Evolutionary conservation across 2,797 vertebrate species (phyloP).

Genomic region (Mus minutoides): DNA sequence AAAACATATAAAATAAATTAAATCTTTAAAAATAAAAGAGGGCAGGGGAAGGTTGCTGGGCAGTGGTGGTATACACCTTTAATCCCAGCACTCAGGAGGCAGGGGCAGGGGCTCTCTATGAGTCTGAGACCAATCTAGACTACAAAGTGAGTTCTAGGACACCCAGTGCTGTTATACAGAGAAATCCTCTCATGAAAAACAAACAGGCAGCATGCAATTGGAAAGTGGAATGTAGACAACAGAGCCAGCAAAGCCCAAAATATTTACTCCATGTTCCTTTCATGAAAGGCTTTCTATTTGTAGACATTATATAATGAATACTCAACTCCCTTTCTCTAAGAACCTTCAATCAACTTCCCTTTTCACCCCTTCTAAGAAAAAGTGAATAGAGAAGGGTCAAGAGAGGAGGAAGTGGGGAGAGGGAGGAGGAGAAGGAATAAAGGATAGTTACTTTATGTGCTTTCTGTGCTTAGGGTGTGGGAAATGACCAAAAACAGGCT

Average conservation of each 20-base stretch:
- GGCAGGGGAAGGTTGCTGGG: neutral
- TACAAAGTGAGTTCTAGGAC: neutral
- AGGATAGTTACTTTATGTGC: neutral
- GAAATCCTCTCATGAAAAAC: neutral
- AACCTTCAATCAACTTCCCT: neutral
- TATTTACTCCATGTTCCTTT: neutral
- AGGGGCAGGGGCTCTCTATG: neutral
- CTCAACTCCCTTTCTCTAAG: neutral
- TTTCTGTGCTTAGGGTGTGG: neutral
- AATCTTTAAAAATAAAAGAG: neutral
- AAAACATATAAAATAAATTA: neutral
- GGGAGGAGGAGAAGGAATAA: neutral
- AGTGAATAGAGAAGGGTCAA: neutral
- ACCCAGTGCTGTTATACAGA: neutral
- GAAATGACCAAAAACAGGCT: neutral
- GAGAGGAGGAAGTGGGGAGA: too few relatives aligned
- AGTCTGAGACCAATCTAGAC: neutral
- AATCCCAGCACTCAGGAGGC: neutral
- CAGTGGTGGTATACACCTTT: neutral
- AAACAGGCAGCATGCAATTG: neutral
- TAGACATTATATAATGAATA: neutral
- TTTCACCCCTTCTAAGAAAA: neutral
- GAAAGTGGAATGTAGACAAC: neutral
- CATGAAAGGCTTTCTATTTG: constrained; percentile 26
- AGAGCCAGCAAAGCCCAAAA: neutral